Conservation (phyloP, 2,113 vertebrate genomes). For the Crypturellus undulatus region DNA sequence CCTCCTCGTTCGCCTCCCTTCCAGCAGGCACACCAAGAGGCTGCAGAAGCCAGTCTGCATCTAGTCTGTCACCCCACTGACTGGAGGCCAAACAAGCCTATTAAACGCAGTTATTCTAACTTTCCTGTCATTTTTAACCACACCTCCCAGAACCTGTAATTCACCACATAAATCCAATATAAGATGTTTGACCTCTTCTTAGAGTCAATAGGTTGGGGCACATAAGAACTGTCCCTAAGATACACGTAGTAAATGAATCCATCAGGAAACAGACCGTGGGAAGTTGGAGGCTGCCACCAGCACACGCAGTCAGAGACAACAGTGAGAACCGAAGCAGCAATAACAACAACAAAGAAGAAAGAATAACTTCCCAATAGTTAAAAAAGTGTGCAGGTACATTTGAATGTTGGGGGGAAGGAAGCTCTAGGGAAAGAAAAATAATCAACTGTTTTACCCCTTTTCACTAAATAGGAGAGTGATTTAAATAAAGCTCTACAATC, state of each 20-base stretch:
- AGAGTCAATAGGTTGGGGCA: background rate
- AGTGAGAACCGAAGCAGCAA: background rate
- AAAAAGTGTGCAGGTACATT: background rate
- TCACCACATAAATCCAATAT: background rate
- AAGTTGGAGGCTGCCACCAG: background rate
- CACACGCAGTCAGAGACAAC: background rate
- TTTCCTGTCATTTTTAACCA: background rate
- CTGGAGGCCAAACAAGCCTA: background rate
- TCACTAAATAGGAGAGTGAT: background rate
- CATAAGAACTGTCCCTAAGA: background rate
- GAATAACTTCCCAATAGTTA: background rate
- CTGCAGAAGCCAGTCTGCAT: background rate
- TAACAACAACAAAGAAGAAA: background rate
- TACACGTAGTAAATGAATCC: background rate
- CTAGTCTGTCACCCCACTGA: background rate
- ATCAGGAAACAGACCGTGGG: background rate
- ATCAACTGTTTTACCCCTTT: background rate
- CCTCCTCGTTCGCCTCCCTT: accelerated
- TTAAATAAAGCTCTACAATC: constrained; percentile 49
- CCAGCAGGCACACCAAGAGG: accelerated
- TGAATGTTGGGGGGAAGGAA: background rate
- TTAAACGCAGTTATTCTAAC: background rate
- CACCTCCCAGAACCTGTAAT: constrained; percentile 1
- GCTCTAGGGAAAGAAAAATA: background rate
- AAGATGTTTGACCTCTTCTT: background rate